Base-by-base conservation (phyloP, 2,797 vertebrate species). In the Karalla daura region DNA sequence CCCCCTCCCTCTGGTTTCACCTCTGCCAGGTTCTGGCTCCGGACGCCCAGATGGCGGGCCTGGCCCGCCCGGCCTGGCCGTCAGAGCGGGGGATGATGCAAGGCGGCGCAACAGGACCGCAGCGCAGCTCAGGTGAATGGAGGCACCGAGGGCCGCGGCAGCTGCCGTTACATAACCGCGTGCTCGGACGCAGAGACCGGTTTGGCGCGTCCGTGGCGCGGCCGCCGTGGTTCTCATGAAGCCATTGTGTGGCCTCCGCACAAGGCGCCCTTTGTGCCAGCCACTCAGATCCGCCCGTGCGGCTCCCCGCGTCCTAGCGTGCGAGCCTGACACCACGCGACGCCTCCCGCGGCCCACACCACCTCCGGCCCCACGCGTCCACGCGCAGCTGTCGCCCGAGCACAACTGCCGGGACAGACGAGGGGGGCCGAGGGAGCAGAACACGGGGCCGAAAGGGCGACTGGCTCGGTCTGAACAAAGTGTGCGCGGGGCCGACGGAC, bases 121-220 rank as follows among this genome's bases (percentile, higher is more conserved):
- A 33, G 74, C 52, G 18, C 30, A 20, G 67, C 66, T 78, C 71
- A 80, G 68, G 60, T 30, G 67, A 79, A 83, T 49, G 78, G 67
- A 61, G 63, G 74, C 55, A 20, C 69, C 6, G 71, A 70, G 74
- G 78, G 79, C 64, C 8, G 28, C n/a, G 53, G 76, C 87, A 81
- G 84, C 86, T 76, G 84, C 27, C 28, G 46, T 90, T 90, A 85
- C 86, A 85, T 82, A 88, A 91, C 65, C 63, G 67, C 56, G 58
- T 70, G 71, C 51, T 73, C 27, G 70, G 45, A 84, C 78, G 81
- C 66, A 67, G 66, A 69, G 67, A 39, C 84, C 51, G 71, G 36
- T 47, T 83, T 86, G 78, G 80, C 84, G 74, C 21, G 4, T 21
- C 54, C 51, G 83, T 87, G 80, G 79, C 75, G 63, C 7, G 50